Base-by-base conservation (phyloP, 1,140 invertebrate species). In the Drosophila arawakana region DNA sequence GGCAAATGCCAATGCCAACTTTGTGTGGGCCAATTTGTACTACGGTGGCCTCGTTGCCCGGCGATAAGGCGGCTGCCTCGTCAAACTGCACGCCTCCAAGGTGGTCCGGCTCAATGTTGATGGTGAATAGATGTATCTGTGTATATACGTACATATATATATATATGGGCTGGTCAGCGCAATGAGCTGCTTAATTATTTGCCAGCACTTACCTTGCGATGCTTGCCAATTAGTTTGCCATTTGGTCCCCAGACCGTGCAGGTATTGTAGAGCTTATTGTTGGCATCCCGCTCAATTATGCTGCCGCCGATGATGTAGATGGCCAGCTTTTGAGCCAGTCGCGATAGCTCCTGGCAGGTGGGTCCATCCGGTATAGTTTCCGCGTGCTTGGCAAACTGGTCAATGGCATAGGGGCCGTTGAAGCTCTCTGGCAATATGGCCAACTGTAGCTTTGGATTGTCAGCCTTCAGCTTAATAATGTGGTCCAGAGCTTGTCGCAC, bases 371-470 rank as follows among this genome's bases (percentile, higher is more conserved):
- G 97, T 35, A 99, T 95, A 11, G 92, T 81, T 93, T 99, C 98
- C 0, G 98, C 96, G 93, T 98, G 98, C 81, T 97, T 94, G 1
- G 94, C 91, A 91, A 99, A 98, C 90, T 96, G 96, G 80, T 96
- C 95, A 94, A 77, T 54, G 41, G 52, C 74, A 93, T 98, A 99
- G 0, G 97, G 97, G 9, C 96, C 97, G 93, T 98, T 99, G 88
- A 98, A 99, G 90, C 97, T 98, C 94, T 99, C 98, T 7, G 98
- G 97, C 13, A 98, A 90, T n/a, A 98, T 94, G 52, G 98, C 90
- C 59, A 97, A 93, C 50, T 78, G 66, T 10, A 91, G 59, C 35
- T 97, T 96, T 8, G 96, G 95, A 70, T 95, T 93, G 59, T 94
- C 86, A 83, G 96, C 96, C 54, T 90, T 90, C 9, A 97, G 96